Percentiles rank a stretch among this genome's conserved stretches.
Conservation (phyloP, 1,140 invertebrate species). For the Papilio polytes region DNA sequence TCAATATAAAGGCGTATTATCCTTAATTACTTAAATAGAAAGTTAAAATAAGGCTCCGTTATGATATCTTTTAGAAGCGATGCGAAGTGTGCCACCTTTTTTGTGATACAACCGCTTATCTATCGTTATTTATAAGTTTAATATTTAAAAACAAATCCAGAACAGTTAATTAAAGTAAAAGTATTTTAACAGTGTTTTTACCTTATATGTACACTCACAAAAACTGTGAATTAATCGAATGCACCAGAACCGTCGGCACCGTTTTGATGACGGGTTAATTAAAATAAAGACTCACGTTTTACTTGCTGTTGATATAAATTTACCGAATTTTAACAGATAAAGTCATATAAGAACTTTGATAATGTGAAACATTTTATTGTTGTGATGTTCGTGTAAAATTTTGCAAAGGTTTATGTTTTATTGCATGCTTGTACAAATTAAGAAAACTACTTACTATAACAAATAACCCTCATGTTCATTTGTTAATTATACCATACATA, state of each 20-base stretch:
- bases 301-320: slow-evolving; percentile 9
- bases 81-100: neutral
- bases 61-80: neutral
- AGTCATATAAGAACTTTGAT: neutral
- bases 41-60: too few species aligned
- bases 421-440: too few species aligned
- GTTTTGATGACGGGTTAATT: slow-evolving; percentile 27
- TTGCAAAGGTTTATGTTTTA: neutral
- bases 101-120: neutral
- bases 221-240: neutral
- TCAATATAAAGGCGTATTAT: too few species aligned
- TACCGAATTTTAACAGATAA: slow-evolving; percentile 18
- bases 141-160: neutral
- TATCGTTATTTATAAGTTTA: neutral
- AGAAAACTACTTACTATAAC: too few species aligned
- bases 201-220: neutral
- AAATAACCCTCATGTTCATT: too few species aligned
- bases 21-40: too few species aligned
- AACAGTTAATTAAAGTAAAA: slow-evolving; percentile 2
- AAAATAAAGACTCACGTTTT: slow-evolving; percentile 6
- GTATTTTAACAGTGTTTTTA: slow-evolving; percentile 5
- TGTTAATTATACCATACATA: too few species aligned
- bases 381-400: neutral
- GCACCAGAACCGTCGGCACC: neutral
- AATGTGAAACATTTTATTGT: neutral